Conservation (phyloP, 2,113 vertebrate species). For the Hippolais icterina region DNA sequence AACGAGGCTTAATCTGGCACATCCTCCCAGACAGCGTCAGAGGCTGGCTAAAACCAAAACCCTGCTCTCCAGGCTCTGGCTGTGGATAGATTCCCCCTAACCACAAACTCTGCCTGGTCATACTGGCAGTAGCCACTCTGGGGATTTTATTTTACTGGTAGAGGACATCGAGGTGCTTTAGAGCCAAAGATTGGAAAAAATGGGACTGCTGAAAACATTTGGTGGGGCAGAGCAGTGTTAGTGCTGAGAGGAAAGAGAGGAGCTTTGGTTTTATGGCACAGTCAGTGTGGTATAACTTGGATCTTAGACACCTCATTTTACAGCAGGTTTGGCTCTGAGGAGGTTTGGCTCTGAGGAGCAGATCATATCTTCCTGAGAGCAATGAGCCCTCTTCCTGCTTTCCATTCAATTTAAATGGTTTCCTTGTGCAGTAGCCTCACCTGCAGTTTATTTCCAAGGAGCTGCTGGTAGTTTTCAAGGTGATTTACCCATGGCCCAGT, state of each 20-base stretch:
- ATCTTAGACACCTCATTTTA: neutral
- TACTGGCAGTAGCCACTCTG: no score
- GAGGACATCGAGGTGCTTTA: neutral
- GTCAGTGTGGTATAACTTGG: neutral
- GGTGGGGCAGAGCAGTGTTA: neutral
- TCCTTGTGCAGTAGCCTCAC: neutral
- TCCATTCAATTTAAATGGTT: neutral
- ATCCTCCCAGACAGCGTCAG: rapidly evolving
- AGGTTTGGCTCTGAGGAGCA: neutral
- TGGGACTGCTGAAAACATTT: rapidly evolving
- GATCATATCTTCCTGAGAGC: neutral
- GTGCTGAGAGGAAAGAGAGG: rapidly evolving
- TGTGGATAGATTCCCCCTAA: neutral
- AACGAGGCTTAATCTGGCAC: neutral
- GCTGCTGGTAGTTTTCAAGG: neutral
- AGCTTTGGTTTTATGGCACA: neutral
- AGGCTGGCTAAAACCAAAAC: neutral
- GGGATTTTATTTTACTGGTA: neutral
- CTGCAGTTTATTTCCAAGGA: neutral
- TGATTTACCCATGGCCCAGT: neutral
- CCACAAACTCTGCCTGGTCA: neutral
- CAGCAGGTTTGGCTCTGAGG: neutral
- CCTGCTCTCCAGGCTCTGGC: neutral
- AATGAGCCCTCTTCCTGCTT: neutral
- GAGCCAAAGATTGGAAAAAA: neutral